Base-by-base conservation (phyloP, 2,113 vertebrate genomes). In the Sander vitreus region DNA sequence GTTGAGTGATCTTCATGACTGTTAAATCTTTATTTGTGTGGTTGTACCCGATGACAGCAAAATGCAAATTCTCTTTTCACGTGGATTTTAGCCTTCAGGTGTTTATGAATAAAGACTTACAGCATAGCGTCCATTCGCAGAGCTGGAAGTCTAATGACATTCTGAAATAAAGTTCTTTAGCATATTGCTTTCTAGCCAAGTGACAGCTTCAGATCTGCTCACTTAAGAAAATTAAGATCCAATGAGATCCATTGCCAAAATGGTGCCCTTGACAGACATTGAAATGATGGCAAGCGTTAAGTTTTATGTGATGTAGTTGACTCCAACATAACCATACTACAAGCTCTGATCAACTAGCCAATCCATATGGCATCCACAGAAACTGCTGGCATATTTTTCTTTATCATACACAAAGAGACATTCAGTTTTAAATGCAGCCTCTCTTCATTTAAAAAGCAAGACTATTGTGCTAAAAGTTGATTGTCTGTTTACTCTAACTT, bases 271-370 rank as follows among this genome's bases (percentile, higher is more conserved):
- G 92, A 92, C 89, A 93, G 90, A 89, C 87, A 94, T 81, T 89
- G 88, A 83, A 90, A 93, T 87, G 87, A 93, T 93, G 74, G 89
- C 88, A 73, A 90, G 88, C 78, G 84, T 93, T 93, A 94, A 91
- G 89, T 92, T 94, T 93, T 91, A 93, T 91, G 89, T 68, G 76
- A 88, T 85, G 89, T 85, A 92, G 90, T 93, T 92, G 91, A 94
- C 90, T 91, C 73, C 80, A 86, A 83, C 77, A 86, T 85, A 91
- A 89, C 86, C 85, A 88, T 25, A 72, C 81, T 60, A 88, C 84
- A 88, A 82, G 88, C 91, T 58, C 81, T 71, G 83, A 93, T 90
- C 87, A 87, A 89, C 90, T 86, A 83, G 91, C 88, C 83, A 88
- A 89, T 85, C 77, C 84, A 78, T 72, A 68, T 33, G 60, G 74